Evolutionary conservation across 1,140 invertebrate genomes (phyloP).

Genomic region (Solenopsis invicta): DNA sequence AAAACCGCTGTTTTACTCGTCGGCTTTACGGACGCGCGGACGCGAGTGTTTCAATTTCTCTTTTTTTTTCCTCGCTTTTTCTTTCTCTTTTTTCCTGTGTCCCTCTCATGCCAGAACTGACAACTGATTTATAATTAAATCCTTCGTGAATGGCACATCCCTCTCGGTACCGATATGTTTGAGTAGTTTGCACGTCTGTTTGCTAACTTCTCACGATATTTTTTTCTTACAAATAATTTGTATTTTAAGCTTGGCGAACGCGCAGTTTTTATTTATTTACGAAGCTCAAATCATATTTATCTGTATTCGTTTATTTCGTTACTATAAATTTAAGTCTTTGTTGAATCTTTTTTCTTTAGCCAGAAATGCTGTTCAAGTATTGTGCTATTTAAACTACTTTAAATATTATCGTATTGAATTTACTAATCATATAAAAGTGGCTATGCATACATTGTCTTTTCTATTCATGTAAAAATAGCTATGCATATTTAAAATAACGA

Average conservation of each 20-base stretch:
- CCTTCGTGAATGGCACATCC: neutral
- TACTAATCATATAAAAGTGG: no score
- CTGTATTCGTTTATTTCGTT: neutral
- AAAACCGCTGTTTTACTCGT: slow-evolving; percentile 18
- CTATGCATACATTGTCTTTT: neutral
- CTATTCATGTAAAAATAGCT: neutral
- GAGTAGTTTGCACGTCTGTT: neutral
- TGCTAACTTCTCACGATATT: neutral
- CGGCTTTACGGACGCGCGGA: neutral
- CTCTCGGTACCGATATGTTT: neutral
- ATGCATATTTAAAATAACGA: neutral
- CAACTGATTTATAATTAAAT: slow-evolving; percentile 35
- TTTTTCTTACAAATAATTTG: neutral
- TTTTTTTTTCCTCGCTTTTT: neutral
- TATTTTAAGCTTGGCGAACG: neutral
- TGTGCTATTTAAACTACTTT: neutral
- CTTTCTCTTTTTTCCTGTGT: neutral
- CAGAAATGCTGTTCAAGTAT: neutral
- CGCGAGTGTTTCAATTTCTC: slow-evolving; percentile 18
- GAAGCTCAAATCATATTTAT: neutral
- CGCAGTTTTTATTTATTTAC: neutral
- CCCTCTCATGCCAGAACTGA: neutral
- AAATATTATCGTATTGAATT: no score
- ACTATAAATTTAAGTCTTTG: neutral
- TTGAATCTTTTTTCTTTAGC: neutral